A percentile compares a stretch with the other conserved stretches of the same genome.
Conservation (phyloP, 2,888 invertebrate genomes). For the Pinctada fucata region DNA sequence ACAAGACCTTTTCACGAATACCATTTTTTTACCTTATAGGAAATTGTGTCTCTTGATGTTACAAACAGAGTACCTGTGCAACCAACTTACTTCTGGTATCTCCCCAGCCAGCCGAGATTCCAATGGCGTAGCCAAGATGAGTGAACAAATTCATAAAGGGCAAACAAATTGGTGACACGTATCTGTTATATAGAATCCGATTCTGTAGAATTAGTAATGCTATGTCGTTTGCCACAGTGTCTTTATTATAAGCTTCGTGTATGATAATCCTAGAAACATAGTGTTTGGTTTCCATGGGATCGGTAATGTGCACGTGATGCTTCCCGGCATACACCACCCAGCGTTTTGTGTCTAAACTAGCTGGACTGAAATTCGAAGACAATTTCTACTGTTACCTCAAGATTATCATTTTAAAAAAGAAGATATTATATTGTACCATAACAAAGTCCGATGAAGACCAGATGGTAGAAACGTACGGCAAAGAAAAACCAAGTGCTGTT, state of each 20-base stretch:
- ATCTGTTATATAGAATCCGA: constrained; percentile 70
- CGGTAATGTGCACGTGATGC: constrained; percentile 44
- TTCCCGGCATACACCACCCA: constrained; percentile 60
- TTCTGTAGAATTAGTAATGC: constrained; percentile 87
- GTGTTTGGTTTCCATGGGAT: constrained; percentile 46
- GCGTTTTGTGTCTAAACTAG: constrained; percentile 42
- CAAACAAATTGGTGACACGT: constrained; percentile 93
- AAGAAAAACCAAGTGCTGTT: no score
- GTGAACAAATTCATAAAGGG: constrained; percentile 79
- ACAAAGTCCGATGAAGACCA: no score
- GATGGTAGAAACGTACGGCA: no score
- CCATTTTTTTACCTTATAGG: no score
- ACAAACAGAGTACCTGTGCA: no score
- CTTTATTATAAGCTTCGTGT: constrained; percentile 90
- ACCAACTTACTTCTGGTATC: constrained; percentile 54
- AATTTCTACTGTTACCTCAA: background rate
- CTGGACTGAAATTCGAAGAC: constrained; percentile 21
- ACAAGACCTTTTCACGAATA: no score
- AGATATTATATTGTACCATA: background rate
- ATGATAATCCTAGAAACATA: constrained; percentile 77
- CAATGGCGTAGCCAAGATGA: constrained; percentile 78
- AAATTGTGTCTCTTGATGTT: no score
- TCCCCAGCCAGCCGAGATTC: constrained; percentile 95
- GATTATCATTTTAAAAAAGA: background rate
- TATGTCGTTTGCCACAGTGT: constrained; percentile 93